Evolutionary conservation across 2,888 invertebrate species (phyloP).

Genomic region (Poecilobothrus nobilitatus): DNA sequence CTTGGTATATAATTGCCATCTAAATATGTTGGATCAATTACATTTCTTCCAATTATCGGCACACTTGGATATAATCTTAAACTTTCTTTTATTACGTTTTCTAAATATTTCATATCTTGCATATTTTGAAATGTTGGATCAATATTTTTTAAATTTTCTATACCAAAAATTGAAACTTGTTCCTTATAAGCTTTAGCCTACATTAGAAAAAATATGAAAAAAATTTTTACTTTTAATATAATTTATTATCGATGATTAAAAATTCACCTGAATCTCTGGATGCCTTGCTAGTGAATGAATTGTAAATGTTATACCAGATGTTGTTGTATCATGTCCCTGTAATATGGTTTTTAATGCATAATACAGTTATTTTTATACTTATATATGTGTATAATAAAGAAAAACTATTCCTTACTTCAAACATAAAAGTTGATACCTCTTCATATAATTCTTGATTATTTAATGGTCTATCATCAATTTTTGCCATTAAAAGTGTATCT

Average conservation of each 20-base stretch:
- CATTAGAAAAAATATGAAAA: too few relatives aligned
- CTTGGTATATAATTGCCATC: slow-evolving; percentile 19
- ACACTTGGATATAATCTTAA: slow-evolving; percentile 39
- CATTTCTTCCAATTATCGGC: slow-evolving; percentile 32
- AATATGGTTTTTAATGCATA: slow-evolving; percentile 14
- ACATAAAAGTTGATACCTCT: slow-evolving; percentile 41
- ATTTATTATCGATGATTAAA: too few relatives aligned
- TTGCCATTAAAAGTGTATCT: slow-evolving; percentile 34
- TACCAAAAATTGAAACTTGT: slow-evolving; percentile 44
- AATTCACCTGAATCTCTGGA: slow-evolving; percentile 45
- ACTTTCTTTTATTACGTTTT: slow-evolving; percentile 37
- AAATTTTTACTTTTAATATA: slow-evolving; percentile 36
- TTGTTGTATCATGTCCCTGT: slow-evolving; percentile 53
- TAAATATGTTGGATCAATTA: slow-evolving; percentile 32
- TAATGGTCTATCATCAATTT: slow-evolving; percentile 32
- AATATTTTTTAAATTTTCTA: slow-evolving; percentile 24
- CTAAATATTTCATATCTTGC: slow-evolving; percentile 38
- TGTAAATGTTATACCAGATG: slow-evolving; percentile 49
- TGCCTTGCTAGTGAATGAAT: slow-evolving; percentile 48
- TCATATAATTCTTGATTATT: slow-evolving; percentile 35
- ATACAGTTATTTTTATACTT: background rate
- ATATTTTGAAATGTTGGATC: slow-evolving; percentile 35
- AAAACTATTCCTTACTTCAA: slow-evolving; percentile 27
- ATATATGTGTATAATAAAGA: background rate
- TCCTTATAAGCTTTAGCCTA: slow-evolving; percentile 46